These are phyloP conservation scores for Formica selysi DNA, from an alignment of 1,140 invertebrate species.

Conservation along the genomic window DNA sequence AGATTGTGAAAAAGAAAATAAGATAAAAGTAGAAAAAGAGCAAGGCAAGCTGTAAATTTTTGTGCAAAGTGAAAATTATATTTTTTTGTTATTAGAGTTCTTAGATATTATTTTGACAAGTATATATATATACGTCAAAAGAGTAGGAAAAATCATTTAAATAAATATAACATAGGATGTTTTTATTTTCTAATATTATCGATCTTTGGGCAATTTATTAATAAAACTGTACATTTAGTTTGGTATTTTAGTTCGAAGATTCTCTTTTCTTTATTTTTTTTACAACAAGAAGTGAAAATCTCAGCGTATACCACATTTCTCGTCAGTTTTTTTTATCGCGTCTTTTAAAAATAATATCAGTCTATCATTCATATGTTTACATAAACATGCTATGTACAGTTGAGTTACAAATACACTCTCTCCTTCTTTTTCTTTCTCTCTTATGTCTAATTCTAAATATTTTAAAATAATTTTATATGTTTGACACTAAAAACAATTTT, in stretches of 20 bases:
- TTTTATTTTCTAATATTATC: constrained; percentile 36
- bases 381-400: constrained; percentile 1
- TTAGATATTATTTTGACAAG: constrained; percentile 4
- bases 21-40: constrained; percentile 7
- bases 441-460: background rate
- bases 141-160: background rate
- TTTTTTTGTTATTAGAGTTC: constrained; percentile 2
- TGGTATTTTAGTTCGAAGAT: background rate
- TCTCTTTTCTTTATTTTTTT: constrained; percentile 5
- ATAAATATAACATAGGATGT: background rate
- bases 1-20: constrained; percentile 1
- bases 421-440: background rate
- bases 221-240: constrained; percentile 18
- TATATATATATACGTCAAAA: background rate
- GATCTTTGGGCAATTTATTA: constrained; percentile 8
- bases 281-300: constrained; percentile 11
- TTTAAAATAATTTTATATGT: background rate
- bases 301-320: background rate
- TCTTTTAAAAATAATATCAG: background rate
- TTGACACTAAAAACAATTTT: background rate
- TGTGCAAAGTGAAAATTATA: constrained; percentile 13
- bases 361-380: background rate
- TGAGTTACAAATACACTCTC: background rate
- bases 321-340: background rate
- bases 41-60: constrained; percentile 19